phyloP scores from a whole-genome alignment of 2,113 vertebrate species.

The Cinclus mexicanus region DNA sequence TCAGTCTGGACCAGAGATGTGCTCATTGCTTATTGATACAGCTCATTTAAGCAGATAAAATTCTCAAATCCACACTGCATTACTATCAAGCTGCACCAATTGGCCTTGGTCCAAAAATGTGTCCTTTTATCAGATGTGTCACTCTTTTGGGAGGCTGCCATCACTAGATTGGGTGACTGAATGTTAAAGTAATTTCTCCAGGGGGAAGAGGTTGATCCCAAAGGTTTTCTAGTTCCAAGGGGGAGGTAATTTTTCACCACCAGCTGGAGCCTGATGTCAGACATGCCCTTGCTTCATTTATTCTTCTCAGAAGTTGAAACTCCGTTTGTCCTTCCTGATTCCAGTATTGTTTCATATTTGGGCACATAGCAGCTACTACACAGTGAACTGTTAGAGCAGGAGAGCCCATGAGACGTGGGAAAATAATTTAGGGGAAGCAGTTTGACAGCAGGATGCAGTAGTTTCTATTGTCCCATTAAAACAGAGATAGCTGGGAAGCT shows the following conservation, averaged over 20 bases:
- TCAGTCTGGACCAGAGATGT: neutral
- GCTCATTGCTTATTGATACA: neutral
- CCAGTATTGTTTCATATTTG: constrained; percentile 15
- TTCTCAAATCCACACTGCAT: neutral
- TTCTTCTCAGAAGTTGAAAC: constrained; percentile 20
- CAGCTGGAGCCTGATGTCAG: constrained; percentile 46
- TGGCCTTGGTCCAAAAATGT: constrained; percentile 3
- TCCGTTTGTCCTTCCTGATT: constrained; percentile 33
- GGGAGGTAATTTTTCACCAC: constrained; percentile 25
- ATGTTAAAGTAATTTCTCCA: constrained; percentile 41
- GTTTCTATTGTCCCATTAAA: constrained; percentile 42
- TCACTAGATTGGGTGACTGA: neutral
- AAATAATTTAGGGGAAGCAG: constrained; percentile 36
- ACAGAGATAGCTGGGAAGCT: neutral
- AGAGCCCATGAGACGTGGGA: neutral
- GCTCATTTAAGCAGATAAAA: neutral
- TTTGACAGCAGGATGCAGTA: constrained; percentile 36
- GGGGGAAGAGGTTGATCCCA: constrained; percentile 6
- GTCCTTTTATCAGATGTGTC: constrained; percentile 6
- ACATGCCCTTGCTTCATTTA: constrained; percentile 14
- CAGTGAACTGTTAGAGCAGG: neutral
- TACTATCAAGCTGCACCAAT: neutral
- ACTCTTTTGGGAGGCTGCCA: neutral
- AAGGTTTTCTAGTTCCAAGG: constrained; percentile 17
- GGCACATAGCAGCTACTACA: neutral